These are phyloP conservation scores for Plagodis dolabraria DNA, from an alignment of 2,888 invertebrate species.

Conservation along the genomic window DNA sequence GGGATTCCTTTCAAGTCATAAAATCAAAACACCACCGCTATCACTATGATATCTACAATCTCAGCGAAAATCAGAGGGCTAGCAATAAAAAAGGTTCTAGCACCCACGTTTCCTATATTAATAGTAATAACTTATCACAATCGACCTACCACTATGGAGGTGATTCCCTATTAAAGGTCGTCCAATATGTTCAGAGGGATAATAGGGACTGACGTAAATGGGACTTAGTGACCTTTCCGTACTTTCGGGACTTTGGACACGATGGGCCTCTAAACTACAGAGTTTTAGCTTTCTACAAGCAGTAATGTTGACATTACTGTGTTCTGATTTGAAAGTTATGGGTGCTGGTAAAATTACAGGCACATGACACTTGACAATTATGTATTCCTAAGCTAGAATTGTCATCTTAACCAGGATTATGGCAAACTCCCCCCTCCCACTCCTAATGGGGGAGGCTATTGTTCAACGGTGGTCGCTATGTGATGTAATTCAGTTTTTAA, in stretches of 20 bases:
- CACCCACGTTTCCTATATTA: slow-evolving; percentile 53
- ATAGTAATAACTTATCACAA: slow-evolving; percentile 69
- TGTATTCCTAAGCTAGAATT: no score
- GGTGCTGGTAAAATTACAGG: no score
- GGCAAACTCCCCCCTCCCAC: no score
- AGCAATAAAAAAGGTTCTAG: slow-evolving; percentile 39
- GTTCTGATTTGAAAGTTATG: neutral
- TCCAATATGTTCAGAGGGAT: slow-evolving; percentile 74
- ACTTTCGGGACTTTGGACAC: slow-evolving; percentile 35
- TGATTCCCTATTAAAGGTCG: slow-evolving; percentile 71
- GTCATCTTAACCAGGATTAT: no score
- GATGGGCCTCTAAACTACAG: slow-evolving; percentile 4
- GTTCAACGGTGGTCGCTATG: no score
- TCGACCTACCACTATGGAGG: slow-evolving; percentile 51
- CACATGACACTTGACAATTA: no score
- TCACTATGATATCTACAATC: slow-evolving; percentile 33
- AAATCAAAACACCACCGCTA: slow-evolving; percentile 32
- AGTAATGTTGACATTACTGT: neutral
- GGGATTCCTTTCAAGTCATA: slow-evolving; percentile 13
- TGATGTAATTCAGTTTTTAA: no score
- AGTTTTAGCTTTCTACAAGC: neutral
- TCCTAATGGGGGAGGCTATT: no score
- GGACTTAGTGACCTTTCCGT: slow-evolving; percentile 64
- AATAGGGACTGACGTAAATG: slow-evolving; percentile 72
- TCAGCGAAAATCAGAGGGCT: slow-evolving; percentile 36